Base-by-base conservation (phyloP, 2,113 vertebrate species). In the Leptosomus discolor region DNA sequence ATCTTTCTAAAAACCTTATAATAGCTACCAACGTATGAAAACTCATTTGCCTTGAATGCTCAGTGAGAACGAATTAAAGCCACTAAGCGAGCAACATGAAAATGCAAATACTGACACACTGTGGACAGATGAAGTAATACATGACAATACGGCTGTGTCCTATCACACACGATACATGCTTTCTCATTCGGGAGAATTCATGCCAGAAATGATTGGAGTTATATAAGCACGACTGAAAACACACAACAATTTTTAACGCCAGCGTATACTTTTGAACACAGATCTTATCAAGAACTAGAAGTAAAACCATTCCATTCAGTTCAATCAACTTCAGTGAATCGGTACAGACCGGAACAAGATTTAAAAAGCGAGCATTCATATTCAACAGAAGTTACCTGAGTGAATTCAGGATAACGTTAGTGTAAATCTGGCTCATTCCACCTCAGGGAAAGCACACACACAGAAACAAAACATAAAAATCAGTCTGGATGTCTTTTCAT, bases 81-180 rank as follows among this genome's bases (percentile, higher is more conserved):
- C 19, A 5, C 21, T 5, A 41, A 68, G 56, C 1, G 21, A 45
- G 48, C 39, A 81, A 6, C 73, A 34, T 51, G 6, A 15, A 54
- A 70, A 94, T 75, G 90, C 69, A 86, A 85, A 94, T 6, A 93
- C 83, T 97, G 97, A 94, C 97, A 90, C 95, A 14, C 63, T 79
- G 96, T 97, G 97, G 97, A 43, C 87, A 92, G 76, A 45, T 7
- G 27, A 95, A 93, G 93, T 67, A 97, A 15, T 7, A 63, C 92
- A 93, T 14, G 41, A 75, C 1, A 2, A 9, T 54, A 29, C 15
- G 69, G 6, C n/a, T 18, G 5, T 6, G 22, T 36, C 64, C 43
- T n/a, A 11, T 6, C 2, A 0, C 4, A 3, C 18, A 12, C 0
- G 7, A 24, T 2, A 34, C 2, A 1, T 0, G 20, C 13, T 58